Conservation (phyloP, 2,797 vertebrate species). For the Lepilemur septentrionalis region DNA sequence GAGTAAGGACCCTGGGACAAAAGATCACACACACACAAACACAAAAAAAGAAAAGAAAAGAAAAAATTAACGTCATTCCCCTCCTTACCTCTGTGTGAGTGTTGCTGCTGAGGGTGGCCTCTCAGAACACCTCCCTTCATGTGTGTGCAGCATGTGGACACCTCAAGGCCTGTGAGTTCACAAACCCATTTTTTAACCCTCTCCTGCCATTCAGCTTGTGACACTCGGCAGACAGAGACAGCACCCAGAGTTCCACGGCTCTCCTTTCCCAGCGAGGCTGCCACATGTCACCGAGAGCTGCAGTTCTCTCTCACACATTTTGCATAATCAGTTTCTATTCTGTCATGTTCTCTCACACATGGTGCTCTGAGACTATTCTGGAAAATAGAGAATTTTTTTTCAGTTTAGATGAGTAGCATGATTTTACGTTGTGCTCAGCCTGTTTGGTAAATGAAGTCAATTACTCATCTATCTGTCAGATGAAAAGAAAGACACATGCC, state of each 20-base stretch:
- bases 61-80: background rate
- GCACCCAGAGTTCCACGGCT: constrained; percentile 61
- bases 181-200: constrained; percentile 3
- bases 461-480: constrained; percentile 84
- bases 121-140: background rate
- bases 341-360: constrained; percentile 87
- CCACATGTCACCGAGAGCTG: constrained; percentile 82
- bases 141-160: background rate
- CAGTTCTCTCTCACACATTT: constrained; percentile 84
- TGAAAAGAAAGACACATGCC: constrained; percentile 82
- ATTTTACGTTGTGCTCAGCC: constrained; percentile 84
- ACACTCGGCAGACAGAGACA: constrained; percentile 38
- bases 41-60: background rate
- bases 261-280: constrained; percentile 77
- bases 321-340: constrained; percentile 88
- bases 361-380: constrained; percentile 80
- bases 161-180: rapidly evolving
- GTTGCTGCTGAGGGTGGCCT: background rate
- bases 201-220: constrained; percentile 21
- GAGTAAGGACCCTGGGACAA: background rate
- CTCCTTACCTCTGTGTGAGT: background rate
- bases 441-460: constrained; percentile 81
- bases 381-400: constrained; percentile 84
- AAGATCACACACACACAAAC: background rate
- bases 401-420: constrained; percentile 85